Base-by-base conservation (phyloP, 2,888 invertebrate species). In the Pandemis corylana region DNA sequence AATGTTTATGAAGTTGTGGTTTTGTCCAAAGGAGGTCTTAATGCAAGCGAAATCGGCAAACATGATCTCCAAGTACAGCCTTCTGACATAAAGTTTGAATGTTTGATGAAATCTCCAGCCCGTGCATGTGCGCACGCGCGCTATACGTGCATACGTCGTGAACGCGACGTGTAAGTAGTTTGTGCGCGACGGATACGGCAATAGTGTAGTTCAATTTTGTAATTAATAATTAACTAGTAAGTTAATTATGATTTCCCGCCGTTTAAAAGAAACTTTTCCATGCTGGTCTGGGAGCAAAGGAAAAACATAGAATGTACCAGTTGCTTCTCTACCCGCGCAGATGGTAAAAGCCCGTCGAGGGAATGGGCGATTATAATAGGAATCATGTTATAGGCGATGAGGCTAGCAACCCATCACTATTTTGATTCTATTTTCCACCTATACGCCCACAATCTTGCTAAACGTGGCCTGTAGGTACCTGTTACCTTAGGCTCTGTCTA, bases 31-130 rank as follows among this genome's bases (percentile, higher is more conserved):
- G 59, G 42, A 59, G 64, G 28, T 62, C 67, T 6, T 51, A 56
- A 64, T 68, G 73, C 72, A 68, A 59, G 64, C 59, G 68, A 68
- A 68, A 68, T 65, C 56, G 56, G 56, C 59, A 56, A 68, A 42
- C 68, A 69, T 73, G 73, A 73, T 73, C 68, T 73, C 56, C 59
- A 56, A 68, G 59, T 59, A 64, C 73, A 69, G 68, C 68, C 63
- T 68, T 59, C 64, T 56, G 13, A 13, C 53, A 64, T 68, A 56
- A 44, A 64, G 36, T 56, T 59, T 65, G 56, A 59, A 69, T 73
- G 64, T 69, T 69, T 73, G 73, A 73, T 73, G 65, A 73, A 68
- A 73, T 73, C 68, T 73, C 13, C 10, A 49, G 64, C 61, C 59
- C 28, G 65, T 65, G 65, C 49, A 65, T 65, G 28, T 20, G 59